Percentiles rank a stretch among this genome's conserved stretches.
phyloP scores from a whole-genome alignment of 2,888 invertebrate genomes.

The Eucera pruinosa region DNA sequence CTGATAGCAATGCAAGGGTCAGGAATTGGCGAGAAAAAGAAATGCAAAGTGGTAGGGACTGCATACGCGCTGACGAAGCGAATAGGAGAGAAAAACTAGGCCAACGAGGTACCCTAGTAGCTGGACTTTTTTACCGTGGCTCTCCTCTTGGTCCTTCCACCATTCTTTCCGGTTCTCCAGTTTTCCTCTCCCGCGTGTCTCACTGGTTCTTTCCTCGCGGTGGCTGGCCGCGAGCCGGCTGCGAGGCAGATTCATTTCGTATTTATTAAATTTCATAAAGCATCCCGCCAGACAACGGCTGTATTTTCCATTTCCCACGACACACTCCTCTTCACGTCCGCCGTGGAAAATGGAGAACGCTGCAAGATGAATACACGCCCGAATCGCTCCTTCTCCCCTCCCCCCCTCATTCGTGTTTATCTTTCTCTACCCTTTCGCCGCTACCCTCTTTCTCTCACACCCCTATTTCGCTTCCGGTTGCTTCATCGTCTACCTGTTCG shows the following conservation, averaged over 20 bases:
- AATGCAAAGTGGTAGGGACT: background rate
- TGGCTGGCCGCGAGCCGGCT: conserved; percentile 33
- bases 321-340: too few relatives aligned
- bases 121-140: conserved; percentile 45
- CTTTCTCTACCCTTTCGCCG: background rate
- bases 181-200: background rate
- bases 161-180: conserved; percentile 18
- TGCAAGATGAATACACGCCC: conserved; percentile 73
- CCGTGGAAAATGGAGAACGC: conserved; percentile 72
- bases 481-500: conserved; percentile 27
- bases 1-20: too few relatives aligned
- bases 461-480: too few relatives aligned
- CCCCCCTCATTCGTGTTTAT: background rate
- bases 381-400: conserved; percentile 4
- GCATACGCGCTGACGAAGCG: background rate
- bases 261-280: conserved; percentile 83
- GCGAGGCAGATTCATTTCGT: conserved; percentile 79
- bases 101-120: conserved; percentile 52
- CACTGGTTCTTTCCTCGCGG: background rate
- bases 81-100: conserved; percentile 27
- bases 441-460: background rate
- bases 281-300: conserved; percentile 74
- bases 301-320: conserved; percentile 83
- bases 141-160: conserved; percentile 16
- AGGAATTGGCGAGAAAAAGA: conserved; percentile 13